Evolutionary conservation across 2,113 vertebrate species (phyloP), one percentile per base, ranked within the genome.

Genomic region (Gobio gobio): DNA sequence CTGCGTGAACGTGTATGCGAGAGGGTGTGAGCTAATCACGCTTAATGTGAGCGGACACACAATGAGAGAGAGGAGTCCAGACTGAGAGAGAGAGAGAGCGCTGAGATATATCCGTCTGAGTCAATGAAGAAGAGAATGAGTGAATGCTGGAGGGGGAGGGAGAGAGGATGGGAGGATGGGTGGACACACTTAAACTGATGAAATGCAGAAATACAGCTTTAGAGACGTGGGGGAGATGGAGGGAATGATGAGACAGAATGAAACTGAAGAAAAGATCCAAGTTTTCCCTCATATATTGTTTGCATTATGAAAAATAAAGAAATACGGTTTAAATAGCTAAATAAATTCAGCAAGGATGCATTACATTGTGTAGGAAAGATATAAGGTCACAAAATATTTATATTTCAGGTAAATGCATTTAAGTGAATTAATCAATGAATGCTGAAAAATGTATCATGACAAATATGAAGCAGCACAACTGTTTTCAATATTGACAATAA

Each of bases 151-250:
- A 22, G 78, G 43, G 85, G 86, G 58, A 54, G 75, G 36, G 73
- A 3, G 22, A 76, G 63, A 86, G 78, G 81, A 85, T 77, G 81
- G 70, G 78, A 43, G 82, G 66, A 47, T 47, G 78, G 78, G 78
- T 51, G 63, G 26, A 68, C 79, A 68, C 79, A 81, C 79, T 81
- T 81, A 51, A 72, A 83, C 47, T 72, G 66, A 83, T 72, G 66
- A 83, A 33, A 70, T 56, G 63, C 45, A 66, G 26, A 81, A 33
- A 51, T 68, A 68, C 78, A 6, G 58, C 75, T 58, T 78, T 61
- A 51, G 73, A 61, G n/a, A 78, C 49, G 43, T 16, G 82, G 47
- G 68, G 70, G 59, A 76, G 45, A 66, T 26, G 47, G 66, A 24
- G 61, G 33, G 47, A 26, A 47, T 87, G 75, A 47, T 86, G 75